These are phyloP conservation scores for Rugalucina vietnamica DNA, from an alignment of 2,888 invertebrate genomes.

Conservation along the genomic window DNA sequence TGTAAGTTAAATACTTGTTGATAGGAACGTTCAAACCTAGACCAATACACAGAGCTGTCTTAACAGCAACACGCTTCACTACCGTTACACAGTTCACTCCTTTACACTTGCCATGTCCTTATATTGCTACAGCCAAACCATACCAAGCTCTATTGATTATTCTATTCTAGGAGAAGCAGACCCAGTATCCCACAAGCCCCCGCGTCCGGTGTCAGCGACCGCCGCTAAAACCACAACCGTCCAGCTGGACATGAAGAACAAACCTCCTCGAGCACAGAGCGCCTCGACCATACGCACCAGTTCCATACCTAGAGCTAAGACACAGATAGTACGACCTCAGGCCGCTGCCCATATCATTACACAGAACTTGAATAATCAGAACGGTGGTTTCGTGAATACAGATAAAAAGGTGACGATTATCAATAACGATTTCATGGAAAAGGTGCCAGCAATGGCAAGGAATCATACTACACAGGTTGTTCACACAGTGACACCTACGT, in stretches of 20 bases:
- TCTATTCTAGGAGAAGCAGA: not conserved
- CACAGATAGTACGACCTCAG: constrained; percentile 70
- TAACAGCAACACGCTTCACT: too few species aligned
- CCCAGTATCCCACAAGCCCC: constrained; percentile 45
- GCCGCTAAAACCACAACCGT: constrained; percentile 35
- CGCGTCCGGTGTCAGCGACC: constrained; percentile 73
- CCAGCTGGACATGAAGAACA: constrained; percentile 40
- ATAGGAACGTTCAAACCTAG: too few species aligned
- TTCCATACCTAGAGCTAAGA: constrained; percentile 61
- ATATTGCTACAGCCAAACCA: too few species aligned
- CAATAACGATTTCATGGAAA: constrained; percentile 74
- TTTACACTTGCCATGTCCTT: too few species aligned
- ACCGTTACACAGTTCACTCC: too few species aligned
- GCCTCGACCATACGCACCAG: constrained; percentile 65
- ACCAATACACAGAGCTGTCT: too few species aligned
- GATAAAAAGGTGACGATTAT: constrained; percentile 69
- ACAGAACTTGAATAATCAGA: constrained; percentile 42
- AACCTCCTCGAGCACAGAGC: constrained; percentile 67
- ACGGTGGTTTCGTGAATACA: not conserved
- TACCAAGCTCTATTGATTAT: too few species aligned
- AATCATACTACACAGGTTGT: constrained; percentile 25
- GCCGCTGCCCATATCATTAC: constrained; percentile 79
- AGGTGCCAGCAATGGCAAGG: constrained; percentile 62
- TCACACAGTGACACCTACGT: constrained; percentile 40
- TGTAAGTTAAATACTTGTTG: too few species aligned